Conservation (phyloP, 1,140 invertebrate genomes). For the Plodia interpunctella region DNA sequence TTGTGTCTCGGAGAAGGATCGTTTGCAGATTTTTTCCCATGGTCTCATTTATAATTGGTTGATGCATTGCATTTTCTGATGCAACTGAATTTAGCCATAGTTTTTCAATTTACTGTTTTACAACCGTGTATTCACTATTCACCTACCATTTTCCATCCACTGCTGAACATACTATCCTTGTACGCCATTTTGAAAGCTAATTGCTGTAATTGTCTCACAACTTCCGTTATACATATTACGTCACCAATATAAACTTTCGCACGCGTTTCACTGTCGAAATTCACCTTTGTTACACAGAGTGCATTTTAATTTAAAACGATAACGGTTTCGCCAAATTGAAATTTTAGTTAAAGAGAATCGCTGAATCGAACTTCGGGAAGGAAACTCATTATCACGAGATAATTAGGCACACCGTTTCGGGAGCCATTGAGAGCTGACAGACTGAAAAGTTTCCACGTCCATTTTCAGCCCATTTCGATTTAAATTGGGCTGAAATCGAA, state of each 20-base stretch:
- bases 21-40: not conserved
- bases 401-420: conserved; percentile 9
- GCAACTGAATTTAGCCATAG: too few relatives aligned
- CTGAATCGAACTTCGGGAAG: conserved; percentile 1
- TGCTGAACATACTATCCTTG: too few relatives aligned
- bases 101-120: too few relatives aligned
- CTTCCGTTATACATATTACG: conserved; percentile 36
- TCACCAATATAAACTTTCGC: conserved; percentile 33
- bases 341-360: conserved; percentile 5
- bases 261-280: conserved; percentile 13
- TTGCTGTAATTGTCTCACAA: too few relatives aligned
- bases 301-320: conserved; percentile 23
- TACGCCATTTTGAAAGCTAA: too few relatives aligned
- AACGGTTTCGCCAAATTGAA: conserved; percentile 4
- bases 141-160: too few relatives aligned
- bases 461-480: too few relatives aligned
- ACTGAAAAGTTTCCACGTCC: not conserved
- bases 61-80: too few relatives aligned
- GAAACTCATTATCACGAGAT: conserved; percentile 1
- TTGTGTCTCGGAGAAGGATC: too few relatives aligned
- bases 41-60: too few relatives aligned
- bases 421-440: conserved; percentile 14
- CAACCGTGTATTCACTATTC: too few relatives aligned
- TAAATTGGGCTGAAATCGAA: too few relatives aligned
- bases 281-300: conserved; percentile 12